Conservation (phyloP, 2,888 invertebrate species). For the Eilema caniola region DNA sequence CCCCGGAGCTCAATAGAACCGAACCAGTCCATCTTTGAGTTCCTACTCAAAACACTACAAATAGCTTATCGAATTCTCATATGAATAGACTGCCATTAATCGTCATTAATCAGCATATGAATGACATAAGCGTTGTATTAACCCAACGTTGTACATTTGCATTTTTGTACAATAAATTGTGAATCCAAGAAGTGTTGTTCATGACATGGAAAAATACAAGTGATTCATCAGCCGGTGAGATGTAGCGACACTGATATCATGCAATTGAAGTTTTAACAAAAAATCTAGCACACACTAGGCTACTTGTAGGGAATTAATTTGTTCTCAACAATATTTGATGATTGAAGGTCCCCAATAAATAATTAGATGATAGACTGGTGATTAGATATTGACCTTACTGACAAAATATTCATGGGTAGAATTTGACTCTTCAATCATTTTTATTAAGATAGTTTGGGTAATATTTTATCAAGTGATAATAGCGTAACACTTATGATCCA, state of each 20-base stretch:
- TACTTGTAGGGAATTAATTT: conserved; percentile 7
- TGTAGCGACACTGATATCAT: conserved; percentile 42
- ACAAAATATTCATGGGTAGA: background rate
- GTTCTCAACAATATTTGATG: background rate
- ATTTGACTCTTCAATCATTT: no score
- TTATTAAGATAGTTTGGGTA: no score
- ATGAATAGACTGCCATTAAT: conserved; percentile 4
- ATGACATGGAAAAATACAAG: conserved; percentile 49
- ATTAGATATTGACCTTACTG: background rate
- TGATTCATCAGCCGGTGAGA: conserved; percentile 31
- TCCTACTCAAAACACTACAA: background rate
- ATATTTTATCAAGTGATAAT: no score
- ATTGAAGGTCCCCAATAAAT: background rate
- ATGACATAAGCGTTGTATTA: conserved; percentile 45
- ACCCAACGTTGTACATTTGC: conserved; percentile 37
- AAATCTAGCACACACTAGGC: conserved; percentile 21
- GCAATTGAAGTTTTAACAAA: conserved; percentile 23
- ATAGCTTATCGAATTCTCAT: conserved; percentile 6
- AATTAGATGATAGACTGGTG: background rate
- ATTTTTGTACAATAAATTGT: conserved; percentile 45
- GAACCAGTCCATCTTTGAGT: no score
- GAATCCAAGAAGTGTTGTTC: conserved; percentile 34
- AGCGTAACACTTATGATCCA: no score
- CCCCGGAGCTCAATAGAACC: no score
- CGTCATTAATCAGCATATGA: conserved; percentile 43